Evolutionary conservation across 2,797 vertebrate genomes (phyloP).

Genomic region (Agapornis canus): DNA sequence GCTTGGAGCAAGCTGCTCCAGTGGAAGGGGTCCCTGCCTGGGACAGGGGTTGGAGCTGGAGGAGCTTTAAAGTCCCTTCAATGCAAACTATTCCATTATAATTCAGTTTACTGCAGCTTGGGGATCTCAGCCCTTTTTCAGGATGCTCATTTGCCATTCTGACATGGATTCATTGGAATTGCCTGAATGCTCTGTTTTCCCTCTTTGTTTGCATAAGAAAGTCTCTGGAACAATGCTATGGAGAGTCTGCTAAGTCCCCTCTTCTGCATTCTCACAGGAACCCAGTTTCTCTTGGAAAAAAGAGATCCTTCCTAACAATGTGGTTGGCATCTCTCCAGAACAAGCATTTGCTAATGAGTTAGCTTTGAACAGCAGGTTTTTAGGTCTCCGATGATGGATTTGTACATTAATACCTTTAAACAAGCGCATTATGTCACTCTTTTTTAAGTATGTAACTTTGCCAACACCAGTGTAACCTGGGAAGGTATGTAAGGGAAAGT

Average conservation of each 20-base stretch:
- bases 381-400: neutral
- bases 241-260: neutral
- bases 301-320: neutral
- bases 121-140: neutral
- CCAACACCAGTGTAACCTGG: neutral
- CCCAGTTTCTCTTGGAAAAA: neutral
- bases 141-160: neutral
- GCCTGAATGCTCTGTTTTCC: neutral
- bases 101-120: neutral
- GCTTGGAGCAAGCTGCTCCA: too few relatives aligned
- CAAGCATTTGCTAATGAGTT: neutral
- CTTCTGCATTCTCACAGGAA: neutral
- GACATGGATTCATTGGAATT: neutral
- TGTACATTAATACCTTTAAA: neutral
- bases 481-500: neutral
- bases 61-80: neutral
- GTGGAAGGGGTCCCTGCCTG: too few relatives aligned
- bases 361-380: neutral
- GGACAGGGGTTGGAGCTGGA: neutral
- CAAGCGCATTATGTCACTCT: accelerated
- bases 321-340: neutral
- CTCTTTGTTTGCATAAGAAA: neutral
- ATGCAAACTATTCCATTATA: neutral
- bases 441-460: neutral
- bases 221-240: neutral